Evolutionary conservation across 2,797 vertebrate genomes (phyloP).

Genomic region (Hemitrygon akajei): DNA sequence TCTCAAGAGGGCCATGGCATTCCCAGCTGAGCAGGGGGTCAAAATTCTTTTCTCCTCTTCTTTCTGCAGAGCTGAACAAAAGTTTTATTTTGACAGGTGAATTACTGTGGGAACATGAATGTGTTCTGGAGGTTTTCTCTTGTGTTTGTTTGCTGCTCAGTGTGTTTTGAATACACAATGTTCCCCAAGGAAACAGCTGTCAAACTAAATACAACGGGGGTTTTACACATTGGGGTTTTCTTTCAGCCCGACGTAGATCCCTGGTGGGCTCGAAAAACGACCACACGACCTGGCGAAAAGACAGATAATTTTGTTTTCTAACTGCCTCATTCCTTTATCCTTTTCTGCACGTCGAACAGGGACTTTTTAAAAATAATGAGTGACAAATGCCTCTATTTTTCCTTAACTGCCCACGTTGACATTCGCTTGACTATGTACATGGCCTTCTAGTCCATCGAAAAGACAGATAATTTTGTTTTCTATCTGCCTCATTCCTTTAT

Average conservation of each 20-base stretch:
- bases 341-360: neutral
- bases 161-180: slow-evolving; percentile 41
- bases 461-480: neutral
- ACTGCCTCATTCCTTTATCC: neutral
- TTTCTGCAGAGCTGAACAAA: slow-evolving; percentile 40
- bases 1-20: slow-evolving; percentile 42
- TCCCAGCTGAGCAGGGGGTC: slow-evolving; percentile 45
- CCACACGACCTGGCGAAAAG: slow-evolving; percentile 13
- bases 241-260: neutral
- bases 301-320: neutral
- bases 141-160: slow-evolving; percentile 40
- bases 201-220: slow-evolving; percentile 29
- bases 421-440: neutral
- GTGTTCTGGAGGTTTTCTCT: slow-evolving; percentile 40
- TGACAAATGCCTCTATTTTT: neutral
- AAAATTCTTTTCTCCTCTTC: slow-evolving; percentile 38
- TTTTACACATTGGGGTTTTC: neutral
- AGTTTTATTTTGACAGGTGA: slow-evolving; percentile 47
- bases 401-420: neutral
- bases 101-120: slow-evolving; percentile 49
- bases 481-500: neutral
- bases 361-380: neutral
- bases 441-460: neutral
- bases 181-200: slow-evolving; percentile 40
- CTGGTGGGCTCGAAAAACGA: neutral